Evolutionary conservation across 2,797 vertebrate genomes (phyloP).

Genomic region (Aulostomus chinensis): DNA sequence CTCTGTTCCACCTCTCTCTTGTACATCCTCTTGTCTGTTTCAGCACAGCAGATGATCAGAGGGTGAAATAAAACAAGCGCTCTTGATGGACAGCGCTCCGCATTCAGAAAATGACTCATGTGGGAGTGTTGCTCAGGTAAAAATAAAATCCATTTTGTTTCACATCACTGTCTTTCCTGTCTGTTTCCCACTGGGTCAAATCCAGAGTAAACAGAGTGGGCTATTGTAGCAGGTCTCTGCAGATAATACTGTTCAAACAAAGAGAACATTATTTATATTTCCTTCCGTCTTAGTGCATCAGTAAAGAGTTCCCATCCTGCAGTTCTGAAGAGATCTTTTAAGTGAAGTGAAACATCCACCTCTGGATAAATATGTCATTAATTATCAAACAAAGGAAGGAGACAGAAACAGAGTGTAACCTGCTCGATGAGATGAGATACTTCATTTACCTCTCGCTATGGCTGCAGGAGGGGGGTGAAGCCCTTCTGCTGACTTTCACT

Average conservation of each 20-base stretch:
- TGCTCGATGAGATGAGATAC: conserved; percentile 33
- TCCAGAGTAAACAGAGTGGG: conserved; percentile 46
- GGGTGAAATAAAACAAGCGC: conserved; percentile 42
- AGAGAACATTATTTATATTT: conserved; percentile 43
- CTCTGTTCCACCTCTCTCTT: neutral
- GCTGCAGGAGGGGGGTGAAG: conserved; percentile 36
- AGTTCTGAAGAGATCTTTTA: conserved; percentile 29
- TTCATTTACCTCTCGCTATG: conserved; percentile 53
- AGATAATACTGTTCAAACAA: conserved; percentile 48
- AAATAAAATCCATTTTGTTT: conserved; percentile 53
- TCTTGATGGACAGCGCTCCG: conserved; percentile 39
- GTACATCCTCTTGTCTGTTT: conserved; percentile 20
- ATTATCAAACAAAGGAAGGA: conserved; percentile 47
- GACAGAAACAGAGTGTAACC: conserved; percentile 12
- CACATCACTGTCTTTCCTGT: conserved; percentile 28
- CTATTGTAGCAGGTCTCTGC: conserved; percentile 58
- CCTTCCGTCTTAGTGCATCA: conserved; percentile 16
- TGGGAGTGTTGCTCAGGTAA: conserved; percentile 42
- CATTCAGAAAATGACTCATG: conserved; percentile 56
- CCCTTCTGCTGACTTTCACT: conserved; percentile 61
- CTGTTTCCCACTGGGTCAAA: conserved; percentile 51
- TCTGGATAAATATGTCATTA: conserved; percentile 54
- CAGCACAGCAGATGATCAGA: conserved; percentile 55
- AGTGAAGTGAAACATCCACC: conserved; percentile 29
- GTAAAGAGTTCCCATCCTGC: conserved; percentile 26